Evolutionary conservation across 1,140 invertebrate species (phyloP), one percentile per base, ranked within the genome.

Genomic region (Micrasema longulum): DNA sequence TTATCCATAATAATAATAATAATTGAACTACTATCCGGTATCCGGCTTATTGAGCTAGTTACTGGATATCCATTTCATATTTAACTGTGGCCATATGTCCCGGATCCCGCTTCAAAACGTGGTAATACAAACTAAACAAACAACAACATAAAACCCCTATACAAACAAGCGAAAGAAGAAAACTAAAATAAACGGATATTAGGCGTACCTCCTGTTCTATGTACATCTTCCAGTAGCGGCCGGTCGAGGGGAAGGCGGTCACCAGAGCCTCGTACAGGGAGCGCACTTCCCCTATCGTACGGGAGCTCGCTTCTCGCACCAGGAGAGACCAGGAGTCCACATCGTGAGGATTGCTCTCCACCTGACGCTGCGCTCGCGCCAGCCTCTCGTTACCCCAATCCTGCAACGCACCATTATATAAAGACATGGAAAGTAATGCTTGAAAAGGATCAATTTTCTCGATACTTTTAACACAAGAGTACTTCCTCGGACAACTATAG

Each of bases 221-320:
- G 85, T 98, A 99, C 75, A 98, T 95, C 86, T 98, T 99, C 98
- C 98, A 99, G 83, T 97, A 99, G 71, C 96, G 89, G 1, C 97
- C 98, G 45, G 96, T 94, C 36, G 96, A 98, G 5, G 97, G 96
- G 81, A 99, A 99, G 14, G 96, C 95, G 12, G 87, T 84, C 0
- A 99, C 94, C 1, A 99, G 86, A 77, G 93, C 93, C 84, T 99
- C 98, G 82, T 98, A 99, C 68, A 98, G 89, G 9, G 90, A 88
- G 50, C 97, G 87, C 9, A 97, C 95, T 82, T 98, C 95, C 69
- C 94, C 93, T 53, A 99, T 96, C 55, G 92, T 91, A 77, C 96
- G 91, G 1, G 90, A 93, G 85, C 98, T 92, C 2, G 95, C 93
- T 87, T 99, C 97, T 75, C 97, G 87, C 2, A 99, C 90, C 22